Evolutionary conservation across 2,113 vertebrate species (phyloP).

Genomic region (Tretioscincus oriximinensis): DNA sequence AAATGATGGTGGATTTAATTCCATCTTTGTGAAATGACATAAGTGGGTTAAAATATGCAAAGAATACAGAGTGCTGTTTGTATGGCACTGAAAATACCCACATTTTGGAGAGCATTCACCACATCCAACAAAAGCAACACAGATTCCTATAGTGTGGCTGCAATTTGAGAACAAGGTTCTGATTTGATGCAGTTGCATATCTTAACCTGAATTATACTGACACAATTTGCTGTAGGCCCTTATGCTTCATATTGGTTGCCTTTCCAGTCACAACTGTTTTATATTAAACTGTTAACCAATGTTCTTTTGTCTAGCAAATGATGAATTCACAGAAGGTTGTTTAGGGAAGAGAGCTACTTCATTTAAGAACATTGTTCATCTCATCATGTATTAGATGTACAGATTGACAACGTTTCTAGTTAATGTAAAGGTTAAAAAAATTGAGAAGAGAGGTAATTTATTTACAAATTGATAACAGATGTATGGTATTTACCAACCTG

Average conservation of each 20-base stretch:
- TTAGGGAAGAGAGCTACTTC: conserved; percentile 23
- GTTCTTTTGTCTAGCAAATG: conserved; percentile 30
- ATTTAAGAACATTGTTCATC: conserved; percentile 24
- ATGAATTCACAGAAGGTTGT: not conserved
- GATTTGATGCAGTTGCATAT: conserved; percentile 17
- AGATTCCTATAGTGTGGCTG: conserved; percentile 9
- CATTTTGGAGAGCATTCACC: conserved; percentile 1
- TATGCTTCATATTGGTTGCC: not conserved
- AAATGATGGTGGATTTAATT: not conserved
- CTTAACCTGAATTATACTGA: conserved; percentile 21
- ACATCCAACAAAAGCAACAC: not conserved
- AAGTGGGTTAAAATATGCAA: conserved; percentile 17
- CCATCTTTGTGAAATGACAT: not conserved
- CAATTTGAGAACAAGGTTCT: conserved; percentile 26
- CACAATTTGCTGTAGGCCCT: conserved; percentile 5
- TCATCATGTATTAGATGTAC: not conserved
- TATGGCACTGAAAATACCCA: not conserved
- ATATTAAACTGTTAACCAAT: conserved; percentile 38
- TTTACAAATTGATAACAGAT: conserved; percentile 14
- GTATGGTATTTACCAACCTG: conserved; percentile 40
- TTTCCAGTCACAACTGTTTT: not conserved
- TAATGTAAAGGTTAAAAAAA: conserved; percentile 29
- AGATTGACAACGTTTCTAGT: conserved; percentile 12
- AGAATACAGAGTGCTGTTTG: not conserved
- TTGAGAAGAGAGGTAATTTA: conserved; percentile 24